Base-by-base conservation (phyloP, 1,140 invertebrate genomes). In the Drosophila serrata region DNA sequence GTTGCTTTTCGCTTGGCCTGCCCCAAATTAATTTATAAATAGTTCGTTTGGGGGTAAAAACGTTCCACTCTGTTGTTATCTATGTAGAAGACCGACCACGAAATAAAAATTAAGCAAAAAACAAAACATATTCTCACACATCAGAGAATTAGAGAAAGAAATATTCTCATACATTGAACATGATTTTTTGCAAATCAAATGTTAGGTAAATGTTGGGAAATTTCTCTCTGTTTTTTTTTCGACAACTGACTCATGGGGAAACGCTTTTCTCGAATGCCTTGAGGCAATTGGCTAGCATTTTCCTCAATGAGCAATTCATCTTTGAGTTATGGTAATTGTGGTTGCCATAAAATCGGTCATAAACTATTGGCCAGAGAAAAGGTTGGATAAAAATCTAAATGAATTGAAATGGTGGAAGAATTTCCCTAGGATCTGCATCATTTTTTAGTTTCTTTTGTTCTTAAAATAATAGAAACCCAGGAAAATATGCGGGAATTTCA, bases 1-100 rank as follows among this genome's bases (percentile, higher is more conserved):
- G 53, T 61, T 43, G 48, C 35, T 48, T 51, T 51, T 64, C 5
- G 61, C 68, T 75, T 73, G 74, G 79, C 82, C 82, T 86, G 82
- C 81, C 85, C 85, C 85, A 90, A 90, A 90, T 90, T 73, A 72
- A 76, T 90, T 79, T 90, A 90, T 67, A 90, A 90, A 90, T 90
- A 90, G 70, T 75, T 74, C 62, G 58, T 74, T 79, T 64, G 51
- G 57, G 65, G 73, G 64, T 58, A 72, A 72, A 70, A 72, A 29
- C 68, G 68, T 75, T 48, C 59, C 67, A 53, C 77, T 82, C 75
- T 86, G 75, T 72, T 86, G 75, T 86, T 85, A 85, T 85, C 81
- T 84, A 53, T 48, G 63, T n/a, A 48, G 53, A 40, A 43, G 40
- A 15, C 43, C 27, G 68, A 58, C 74, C 61, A 76, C 35, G 72